Evolutionary conservation across 2,797 vertebrate genomes (phyloP), one percentile per base, ranked within the genome.

Genomic region (Tauraco hartlaubi): DNA sequence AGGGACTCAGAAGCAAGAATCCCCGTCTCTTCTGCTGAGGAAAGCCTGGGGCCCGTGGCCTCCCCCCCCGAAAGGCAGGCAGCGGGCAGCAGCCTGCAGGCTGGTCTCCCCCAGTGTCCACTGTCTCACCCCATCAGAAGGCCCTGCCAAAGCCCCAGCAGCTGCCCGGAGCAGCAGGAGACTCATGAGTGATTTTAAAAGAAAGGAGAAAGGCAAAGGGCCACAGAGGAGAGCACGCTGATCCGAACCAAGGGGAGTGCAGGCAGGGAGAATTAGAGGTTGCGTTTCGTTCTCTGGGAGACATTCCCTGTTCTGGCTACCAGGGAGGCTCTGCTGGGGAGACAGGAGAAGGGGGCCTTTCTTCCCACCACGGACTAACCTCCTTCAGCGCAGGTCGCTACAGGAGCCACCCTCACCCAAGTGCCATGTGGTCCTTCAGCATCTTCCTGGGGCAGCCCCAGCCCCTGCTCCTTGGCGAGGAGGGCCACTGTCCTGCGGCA

Each of bases 41-140:
- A 74, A 71, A 80, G 29, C 28, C 39, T 88, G 0, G 0, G 23
- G 33, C 28, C 21, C 0, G 0, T 33, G 76, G 39, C 33, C 25
- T 69, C 6, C 23, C 58, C 35, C 35, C 41, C 33, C 26, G 23
- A 51, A 64, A 29, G 4, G 25, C 37, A n/a, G 76, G 8, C 55
- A 69, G 29, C 12, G 46, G 29, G 28, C 52, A 49, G 54, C 49
- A 55, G 25, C 29, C 61, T 0, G 0, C 82, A 58, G 46, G 28
- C 25, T 33, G 19, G 3, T 49, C 15, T 44, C 5, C 22, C 26
- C 31, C 2, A 1, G 8, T 31, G 43, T 28, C n/a, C 33, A 3
- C 37, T 29, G 23, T 46, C 63, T 64, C 83, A 43, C 9, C 20
- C 44, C 49, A 35, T n/a, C 49, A 33, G 8, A 44, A 67, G 11